phyloP scores from a whole-genome alignment of 2,113 vertebrate species.

The Catharus minimus region DNA sequence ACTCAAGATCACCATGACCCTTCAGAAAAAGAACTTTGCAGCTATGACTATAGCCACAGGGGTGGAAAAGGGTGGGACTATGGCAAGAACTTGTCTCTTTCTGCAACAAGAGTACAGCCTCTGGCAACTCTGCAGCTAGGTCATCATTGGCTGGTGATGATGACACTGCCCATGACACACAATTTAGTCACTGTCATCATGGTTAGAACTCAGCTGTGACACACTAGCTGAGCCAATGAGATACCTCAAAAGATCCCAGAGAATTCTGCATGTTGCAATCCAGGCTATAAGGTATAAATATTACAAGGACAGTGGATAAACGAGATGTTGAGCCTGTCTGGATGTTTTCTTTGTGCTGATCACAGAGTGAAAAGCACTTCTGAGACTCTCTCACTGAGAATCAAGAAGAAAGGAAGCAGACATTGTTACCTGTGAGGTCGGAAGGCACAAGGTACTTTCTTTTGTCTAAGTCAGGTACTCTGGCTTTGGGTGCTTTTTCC shows the following conservation, averaged over 20 bases:
- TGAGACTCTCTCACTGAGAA: neutral
- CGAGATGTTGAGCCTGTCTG: neutral
- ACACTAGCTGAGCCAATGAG: neutral
- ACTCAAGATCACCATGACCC: neutral
- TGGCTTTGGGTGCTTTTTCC: constrained; percentile 90
- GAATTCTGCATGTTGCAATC: neutral
- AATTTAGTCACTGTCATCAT: neutral
- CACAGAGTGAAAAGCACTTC: neutral
- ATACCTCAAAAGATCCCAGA: neutral
- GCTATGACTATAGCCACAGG: neutral
- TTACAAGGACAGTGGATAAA: neutral
- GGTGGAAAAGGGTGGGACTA: neutral
- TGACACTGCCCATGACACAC: neutral
- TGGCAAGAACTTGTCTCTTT: neutral
- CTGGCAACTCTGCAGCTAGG: neutral
- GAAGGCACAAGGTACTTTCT: constrained; percentile 97
- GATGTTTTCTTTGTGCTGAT: neutral
- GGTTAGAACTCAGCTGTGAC: neutral
- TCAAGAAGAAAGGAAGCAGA: neutral
- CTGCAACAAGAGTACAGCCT: neutral
- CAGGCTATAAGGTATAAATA: neutral
- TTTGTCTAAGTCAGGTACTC: constrained; percentile 95
- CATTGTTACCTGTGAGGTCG: constrained; percentile 90
- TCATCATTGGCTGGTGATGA: neutral
- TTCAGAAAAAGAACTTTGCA: neutral